Base-by-base conservation (phyloP, 1,140 invertebrate species). In the Zaprionus kolodkinae region DNA sequence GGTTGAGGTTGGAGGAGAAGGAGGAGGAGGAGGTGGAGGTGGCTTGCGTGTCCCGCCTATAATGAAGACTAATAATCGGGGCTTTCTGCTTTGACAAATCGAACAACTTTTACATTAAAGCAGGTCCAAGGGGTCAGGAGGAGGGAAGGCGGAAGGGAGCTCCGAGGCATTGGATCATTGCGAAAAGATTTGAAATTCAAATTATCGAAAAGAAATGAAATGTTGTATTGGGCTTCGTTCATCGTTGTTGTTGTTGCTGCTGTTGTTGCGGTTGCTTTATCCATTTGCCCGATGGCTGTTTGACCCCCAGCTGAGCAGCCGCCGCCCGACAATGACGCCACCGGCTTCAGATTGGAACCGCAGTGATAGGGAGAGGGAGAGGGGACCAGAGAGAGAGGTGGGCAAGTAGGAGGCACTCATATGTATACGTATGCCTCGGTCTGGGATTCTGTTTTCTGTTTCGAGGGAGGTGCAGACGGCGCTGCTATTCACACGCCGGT, bases 401-500 rank as follows among this genome's bases (percentile, higher is more conserved):
- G 13, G 33, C 27, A 30, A 30, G 27, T 30, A 11, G 38, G 15
- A 48, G 45, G 45, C 15, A 17, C 45, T 15, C 45, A 48, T 48
- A 55, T 21, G 2, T 21, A 2, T 21, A 21, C 21, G 21, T 21
- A 21, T 45, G 21, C 36, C 7, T 27, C 57, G 15, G 15, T 33
- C 35, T 36, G 62, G 35, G 27, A 59, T 25, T 59, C 3, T 30
- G 21, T 30, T 30, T 30, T 30, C 9, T 54, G 40, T 7, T 57
- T 50, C 7, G 25, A 27, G 74, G 69, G 74, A 38, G 62, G 81
- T 71, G 69, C 69, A 72, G 62, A 62, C 71, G 60, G 63, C 62
- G 81, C 72, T 72, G 72, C 69, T 75, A 84, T 88, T 87, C 83
- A 87, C 83, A 87, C 83, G 84, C 84, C 64, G 79, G 62, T 77